phyloP scores from a whole-genome alignment of 1,140 invertebrate genomes.

The Euglossa dilemma region DNA sequence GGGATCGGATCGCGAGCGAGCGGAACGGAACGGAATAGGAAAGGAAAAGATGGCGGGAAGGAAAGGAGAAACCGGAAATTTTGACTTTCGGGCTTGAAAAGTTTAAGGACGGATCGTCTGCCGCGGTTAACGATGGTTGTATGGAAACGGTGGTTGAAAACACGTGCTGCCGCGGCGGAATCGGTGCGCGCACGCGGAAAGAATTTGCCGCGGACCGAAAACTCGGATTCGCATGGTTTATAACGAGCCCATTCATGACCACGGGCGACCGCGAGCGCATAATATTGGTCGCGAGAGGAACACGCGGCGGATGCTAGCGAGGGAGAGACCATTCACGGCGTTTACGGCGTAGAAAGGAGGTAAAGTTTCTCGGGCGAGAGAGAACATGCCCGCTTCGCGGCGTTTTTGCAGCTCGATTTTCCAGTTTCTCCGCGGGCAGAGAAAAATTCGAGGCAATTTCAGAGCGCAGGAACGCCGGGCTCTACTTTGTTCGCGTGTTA shows the following conservation, averaged over 20 bases:
- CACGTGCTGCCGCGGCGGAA: background rate
- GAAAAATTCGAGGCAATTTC: constrained; percentile 1
- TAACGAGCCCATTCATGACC: constrained; percentile 29
- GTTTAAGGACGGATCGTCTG: too few species aligned
- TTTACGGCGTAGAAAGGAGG: background rate
- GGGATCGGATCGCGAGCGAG: too few species aligned
- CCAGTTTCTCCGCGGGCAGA: background rate
- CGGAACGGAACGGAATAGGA: too few species aligned
- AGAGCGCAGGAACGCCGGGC: background rate
- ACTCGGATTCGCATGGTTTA: constrained; percentile 15
- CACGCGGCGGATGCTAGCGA: background rate
- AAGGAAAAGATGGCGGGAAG: too few species aligned
- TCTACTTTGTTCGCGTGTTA: constrained; percentile 3
- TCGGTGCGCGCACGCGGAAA: background rate
- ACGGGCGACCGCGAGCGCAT: background rate
- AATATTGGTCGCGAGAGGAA: background rate
- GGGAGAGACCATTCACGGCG: background rate
- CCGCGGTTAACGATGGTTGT: too few species aligned
- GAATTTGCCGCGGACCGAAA: constrained; percentile 9
- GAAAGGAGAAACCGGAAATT: too few species aligned
- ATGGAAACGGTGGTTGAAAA: too few species aligned
- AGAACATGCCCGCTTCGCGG: background rate
- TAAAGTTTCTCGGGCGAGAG: background rate
- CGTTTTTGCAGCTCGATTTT: background rate
- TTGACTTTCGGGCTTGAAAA: too few species aligned